These are phyloP conservation scores for Asteroscopus sphinx DNA, from an alignment of 2,888 invertebrate genomes.

Conservation along the genomic window DNA sequence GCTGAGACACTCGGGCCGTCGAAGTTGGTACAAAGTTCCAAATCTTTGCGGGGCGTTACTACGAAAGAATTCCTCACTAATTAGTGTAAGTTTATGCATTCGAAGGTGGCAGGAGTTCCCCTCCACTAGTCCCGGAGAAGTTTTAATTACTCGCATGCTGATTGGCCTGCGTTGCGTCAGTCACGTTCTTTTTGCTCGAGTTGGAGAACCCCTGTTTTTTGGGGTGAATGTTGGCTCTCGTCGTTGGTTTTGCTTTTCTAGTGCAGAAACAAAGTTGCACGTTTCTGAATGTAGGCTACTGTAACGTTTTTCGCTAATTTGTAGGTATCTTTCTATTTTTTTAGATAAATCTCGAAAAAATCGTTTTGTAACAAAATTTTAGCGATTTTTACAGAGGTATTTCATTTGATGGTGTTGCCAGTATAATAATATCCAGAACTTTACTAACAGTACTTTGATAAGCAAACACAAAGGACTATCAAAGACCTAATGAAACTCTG, in stretches of 20 bases:
- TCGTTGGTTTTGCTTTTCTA: slow-evolving; percentile 36
- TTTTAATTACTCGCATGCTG: slow-evolving; percentile 82
- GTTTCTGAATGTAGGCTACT: slow-evolving; percentile 9
- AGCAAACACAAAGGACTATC: slow-evolving; percentile 14
- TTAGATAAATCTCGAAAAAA: too few species aligned
- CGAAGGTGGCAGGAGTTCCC: slow-evolving; percentile 68
- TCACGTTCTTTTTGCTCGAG: slow-evolving; percentile 69
- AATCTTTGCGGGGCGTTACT: slow-evolving; percentile 80
- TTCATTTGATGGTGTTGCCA: too few species aligned
- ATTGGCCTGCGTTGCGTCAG: slow-evolving; percentile 74
- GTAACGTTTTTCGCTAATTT: background rate
- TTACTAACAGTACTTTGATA: slow-evolving; percentile 17
- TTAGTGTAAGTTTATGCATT: slow-evolving; percentile 89
- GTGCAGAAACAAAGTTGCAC: slow-evolving; percentile 5
- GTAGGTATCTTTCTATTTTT: too few species aligned
- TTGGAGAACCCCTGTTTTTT: slow-evolving; percentile 35
- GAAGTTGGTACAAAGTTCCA: slow-evolving; percentile 83
- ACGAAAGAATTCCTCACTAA: slow-evolving; percentile 86
- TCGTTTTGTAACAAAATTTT: too few species aligned
- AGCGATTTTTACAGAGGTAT: too few species aligned
- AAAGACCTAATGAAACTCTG: slow-evolving; percentile 46
- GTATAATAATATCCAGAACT: slow-evolving; percentile 15
- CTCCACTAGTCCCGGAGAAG: slow-evolving; percentile 73
- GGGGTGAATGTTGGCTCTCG: slow-evolving; percentile 14
- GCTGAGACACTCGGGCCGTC: slow-evolving; percentile 81